Conservation (phyloP, 2,888 invertebrate genomes). For the Deilephila porcellus region DNA sequence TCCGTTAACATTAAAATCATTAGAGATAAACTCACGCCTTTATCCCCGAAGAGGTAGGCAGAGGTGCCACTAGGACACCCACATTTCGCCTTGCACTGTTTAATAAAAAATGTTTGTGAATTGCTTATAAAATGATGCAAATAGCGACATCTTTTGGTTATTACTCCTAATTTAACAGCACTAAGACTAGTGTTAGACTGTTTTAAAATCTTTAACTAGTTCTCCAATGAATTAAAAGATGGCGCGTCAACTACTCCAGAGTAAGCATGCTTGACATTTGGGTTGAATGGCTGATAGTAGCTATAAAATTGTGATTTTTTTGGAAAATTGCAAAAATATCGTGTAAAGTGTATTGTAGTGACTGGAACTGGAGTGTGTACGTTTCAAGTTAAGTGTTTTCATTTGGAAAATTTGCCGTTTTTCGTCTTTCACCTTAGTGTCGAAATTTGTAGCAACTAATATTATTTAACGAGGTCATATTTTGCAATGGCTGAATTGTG, state of each 20-base stretch:
- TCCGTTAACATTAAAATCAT: too few relatives aligned
- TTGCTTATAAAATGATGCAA: neutral
- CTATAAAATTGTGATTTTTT: conserved; percentile 59
- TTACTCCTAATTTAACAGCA: neutral
- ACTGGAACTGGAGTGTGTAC: conserved; percentile 39
- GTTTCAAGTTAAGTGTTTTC: conserved; percentile 2
- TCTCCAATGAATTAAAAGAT: conserved; percentile 50
- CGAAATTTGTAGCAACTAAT: conserved; percentile 46
- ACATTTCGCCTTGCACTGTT: too few relatives aligned
- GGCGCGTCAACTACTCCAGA: conserved; percentile 51
- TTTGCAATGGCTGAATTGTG: conserved; percentile 62
- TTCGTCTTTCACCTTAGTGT: neutral
- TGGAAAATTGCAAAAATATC: conserved; percentile 49
- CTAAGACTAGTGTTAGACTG: neutral
- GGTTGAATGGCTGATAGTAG: conserved; percentile 76
- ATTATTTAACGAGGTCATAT: conserved; percentile 57
- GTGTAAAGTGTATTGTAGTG: conserved; percentile 35
- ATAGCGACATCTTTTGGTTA: neutral
- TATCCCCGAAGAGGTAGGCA: too few relatives aligned
- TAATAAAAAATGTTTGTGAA: too few relatives aligned
- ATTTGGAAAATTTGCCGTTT: neutral
- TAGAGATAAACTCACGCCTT: too few relatives aligned
- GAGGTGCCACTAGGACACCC: too few relatives aligned
- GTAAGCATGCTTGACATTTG: conserved; percentile 55
- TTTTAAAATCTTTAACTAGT: conserved; percentile 25